Evolutionary conservation across 2,113 vertebrate species (phyloP), one percentile per base, ranked within the genome.

Genomic region (Salvator merianae): DNA sequence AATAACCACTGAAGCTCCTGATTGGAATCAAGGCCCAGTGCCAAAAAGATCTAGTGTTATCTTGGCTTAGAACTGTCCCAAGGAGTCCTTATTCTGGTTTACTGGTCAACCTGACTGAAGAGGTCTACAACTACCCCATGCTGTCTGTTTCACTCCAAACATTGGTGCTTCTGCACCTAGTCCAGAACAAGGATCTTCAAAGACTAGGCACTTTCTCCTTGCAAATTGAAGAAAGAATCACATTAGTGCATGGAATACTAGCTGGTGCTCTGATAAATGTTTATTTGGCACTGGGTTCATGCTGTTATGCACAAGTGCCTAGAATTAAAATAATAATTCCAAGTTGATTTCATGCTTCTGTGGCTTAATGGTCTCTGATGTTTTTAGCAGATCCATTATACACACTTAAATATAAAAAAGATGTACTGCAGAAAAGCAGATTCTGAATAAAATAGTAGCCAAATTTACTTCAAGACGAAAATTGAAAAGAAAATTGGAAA

Each of bases 301-400:
- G 89, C 86, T 78, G 92, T 85, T 94, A 87, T 82, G 92, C 93
- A 92, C 94, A 95, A 95, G 86, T 34, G 92, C 94, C 86, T 92
- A 84, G 94, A 94, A 94, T 95, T 94, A 95, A 95, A 95, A 94
- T 94, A 94, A 95, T 95, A 94, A 92, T 94, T 94, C 94, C 92
- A 91, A 88, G 92, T 92, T 94, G 91, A 95, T 96, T 96, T 95
- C 94, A 95, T 94, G 94, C 93, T 95, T 94, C 94, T 50, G 18
- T 94, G 88, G 63, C 88, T 96, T 96, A 95, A 95, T 93, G 88
- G 93, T 90, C 89, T 94, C 91, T 90, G 89, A 85, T 92, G 92
- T 79, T 90, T 89, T 90, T 83, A 87, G 92, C 88, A 91, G 91
- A 94, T 90, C 84, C 74, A 88, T 90, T 94, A 86, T 88, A 91